Conservation (phyloP, 2,113 vertebrate species). For the Actenoides hombroni region DNA sequence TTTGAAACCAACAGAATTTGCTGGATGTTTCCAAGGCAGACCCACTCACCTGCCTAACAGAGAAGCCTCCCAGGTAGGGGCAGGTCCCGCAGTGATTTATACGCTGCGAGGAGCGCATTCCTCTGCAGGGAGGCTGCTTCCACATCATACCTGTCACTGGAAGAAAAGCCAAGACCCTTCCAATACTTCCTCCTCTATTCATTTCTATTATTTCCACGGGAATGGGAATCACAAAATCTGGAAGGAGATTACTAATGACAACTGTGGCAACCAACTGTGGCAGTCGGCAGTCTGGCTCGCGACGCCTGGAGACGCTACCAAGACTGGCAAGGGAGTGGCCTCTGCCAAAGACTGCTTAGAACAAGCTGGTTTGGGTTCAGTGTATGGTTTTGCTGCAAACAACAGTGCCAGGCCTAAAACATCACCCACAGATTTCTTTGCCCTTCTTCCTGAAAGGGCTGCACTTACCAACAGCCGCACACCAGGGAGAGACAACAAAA, state of each 20-base stretch:
- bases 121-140: not conserved
- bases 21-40: constrained; percentile 3
- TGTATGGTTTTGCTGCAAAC: not conserved
- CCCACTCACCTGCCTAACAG: not conserved
- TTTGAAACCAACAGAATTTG: not conserved
- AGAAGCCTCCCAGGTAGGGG: not conserved
- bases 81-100: not conserved
- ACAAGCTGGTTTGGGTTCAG: not conserved
- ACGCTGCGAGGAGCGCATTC: not conserved
- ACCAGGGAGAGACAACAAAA: not conserved
- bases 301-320: not conserved
- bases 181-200: not conserved
- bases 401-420: not conserved
- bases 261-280: not conserved
- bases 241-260: not conserved
- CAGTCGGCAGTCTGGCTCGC: not conserved
- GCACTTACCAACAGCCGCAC: not conserved
- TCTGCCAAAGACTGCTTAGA: not conserved
- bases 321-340: not conserved
- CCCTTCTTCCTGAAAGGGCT: not conserved
- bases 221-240: not conserved
- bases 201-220: not conserved
- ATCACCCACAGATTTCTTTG: not conserved
- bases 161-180: not conserved
- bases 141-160: no score